Percentiles rank a stretch among this genome's conserved stretches.
phyloP scores from a whole-genome alignment of 2,888 invertebrate genomes.

The Ceriagrion tenellum region DNA sequence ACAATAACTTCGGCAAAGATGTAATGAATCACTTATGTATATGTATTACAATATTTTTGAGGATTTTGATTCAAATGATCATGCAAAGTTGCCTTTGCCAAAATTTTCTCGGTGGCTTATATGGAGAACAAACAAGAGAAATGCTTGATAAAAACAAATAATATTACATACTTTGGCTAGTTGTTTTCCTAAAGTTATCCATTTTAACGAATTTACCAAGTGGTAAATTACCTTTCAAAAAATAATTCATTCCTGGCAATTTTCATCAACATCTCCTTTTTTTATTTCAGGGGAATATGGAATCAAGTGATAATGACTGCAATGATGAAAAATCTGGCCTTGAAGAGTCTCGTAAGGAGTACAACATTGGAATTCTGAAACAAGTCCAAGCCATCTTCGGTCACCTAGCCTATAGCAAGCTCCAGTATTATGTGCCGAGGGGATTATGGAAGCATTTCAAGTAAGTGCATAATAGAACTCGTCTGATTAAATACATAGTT shows the following conservation, averaged over 20 bases:
- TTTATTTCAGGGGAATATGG: slow-evolving; percentile 72
- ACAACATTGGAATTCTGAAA: slow-evolving; percentile 96
- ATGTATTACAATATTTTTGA: too few relatives aligned
- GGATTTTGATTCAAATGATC: too few relatives aligned
- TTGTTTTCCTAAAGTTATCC: too few relatives aligned
- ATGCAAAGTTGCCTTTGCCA: too few relatives aligned
- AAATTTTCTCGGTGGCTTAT: too few relatives aligned
- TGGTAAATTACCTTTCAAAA: too few relatives aligned
- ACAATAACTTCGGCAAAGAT: too few relatives aligned
- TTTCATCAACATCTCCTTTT: neutral
- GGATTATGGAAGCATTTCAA: slow-evolving; percentile 99
- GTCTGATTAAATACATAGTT: neutral
- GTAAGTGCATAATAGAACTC: slow-evolving; percentile 80
- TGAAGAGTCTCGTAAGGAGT: slow-evolving; percentile 84
- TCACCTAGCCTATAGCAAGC: slow-evolving; percentile 95
- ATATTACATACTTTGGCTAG: too few relatives aligned
- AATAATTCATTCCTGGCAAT: neutral
- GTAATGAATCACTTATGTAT: too few relatives aligned
- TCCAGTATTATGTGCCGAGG: slow-evolving; percentile 98
- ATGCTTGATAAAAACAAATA: too few relatives aligned
- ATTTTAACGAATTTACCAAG: too few relatives aligned
- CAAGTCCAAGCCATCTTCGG: slow-evolving; percentile 99
- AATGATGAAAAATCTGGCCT: slow-evolving; percentile 80
- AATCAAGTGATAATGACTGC: slow-evolving; percentile 79
- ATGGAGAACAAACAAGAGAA: too few relatives aligned